Evolutionary conservation across 2,797 vertebrate species (phyloP), one percentile per base, ranked within the genome.

Genomic region (Melanotaenia trifasciata): DNA sequence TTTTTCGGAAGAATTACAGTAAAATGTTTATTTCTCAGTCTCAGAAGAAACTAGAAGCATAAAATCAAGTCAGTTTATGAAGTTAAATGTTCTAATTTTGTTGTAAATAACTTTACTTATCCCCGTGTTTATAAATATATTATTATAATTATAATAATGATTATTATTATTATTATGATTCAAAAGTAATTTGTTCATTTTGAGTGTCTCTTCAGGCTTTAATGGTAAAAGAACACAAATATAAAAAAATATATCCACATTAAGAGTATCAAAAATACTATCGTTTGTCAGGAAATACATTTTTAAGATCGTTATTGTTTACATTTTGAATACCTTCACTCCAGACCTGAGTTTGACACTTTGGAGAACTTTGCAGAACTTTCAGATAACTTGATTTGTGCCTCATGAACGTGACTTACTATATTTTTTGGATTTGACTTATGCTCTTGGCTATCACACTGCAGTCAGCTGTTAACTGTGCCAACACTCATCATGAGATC

Each of bases 391-490:
- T 30, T 43, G n/a, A 9, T 65, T 22, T 54, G 24, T 54, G 22
- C 16, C 50, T 38, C n/a, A 0, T 54, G 10, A 53, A 53, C 11
- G 11, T 53, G 11, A 33, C 6, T 5, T 5, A 58, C 40, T 63
- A 11, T n/a, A 57, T 40, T 54, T 58, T 36, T 8, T 61, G n/a
- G 6, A 50, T 61, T 63, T 64, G 36, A 40, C 20, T 59, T 2
- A 6, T n/a, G 20, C 58, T 57, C 26, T 3, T 58, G 22, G 12
- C 40, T 0, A 1, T 66, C 70, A 47, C 57, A 67, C 47, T 26
- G 16, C 22, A 64, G 72, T 72, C 74, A 77, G 64, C 72, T 72
- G 28, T 32, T 45, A 53, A 59, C 47, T 30, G 64, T 54, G 64
- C 64, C 82, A 74, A 3, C 8, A 43, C 51, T 63, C 61, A 66